phyloP scores from a whole-genome alignment of 1,140 invertebrate genomes.

The Caerostris darwini region DNA sequence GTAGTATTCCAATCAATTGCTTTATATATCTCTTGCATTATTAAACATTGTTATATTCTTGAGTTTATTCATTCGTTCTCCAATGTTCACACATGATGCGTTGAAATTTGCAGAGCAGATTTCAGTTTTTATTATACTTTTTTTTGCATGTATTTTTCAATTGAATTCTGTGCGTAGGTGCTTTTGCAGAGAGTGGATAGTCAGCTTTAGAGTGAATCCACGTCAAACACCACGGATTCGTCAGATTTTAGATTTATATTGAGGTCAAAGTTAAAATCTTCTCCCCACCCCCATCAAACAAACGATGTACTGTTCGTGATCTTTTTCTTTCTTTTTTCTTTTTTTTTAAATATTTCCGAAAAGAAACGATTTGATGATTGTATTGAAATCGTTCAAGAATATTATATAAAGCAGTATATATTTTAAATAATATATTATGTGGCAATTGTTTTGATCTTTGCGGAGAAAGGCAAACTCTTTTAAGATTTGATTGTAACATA shows the following conservation, averaged over 20 bases:
- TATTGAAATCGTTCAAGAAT: not conserved
- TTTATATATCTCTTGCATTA: too few species aligned
- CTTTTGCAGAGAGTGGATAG: not conserved
- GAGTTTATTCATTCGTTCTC: too few species aligned
- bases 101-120: constrained; percentile 52
- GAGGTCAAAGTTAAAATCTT: constrained; percentile 5
- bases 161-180: not conserved
- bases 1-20: too few species aligned
- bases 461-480: not conserved
- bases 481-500: too few species aligned
- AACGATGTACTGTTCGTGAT: not conserved
- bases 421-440: too few species aligned
- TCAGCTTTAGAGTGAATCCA: not conserved
- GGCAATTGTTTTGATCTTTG: not conserved
- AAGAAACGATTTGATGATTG: not conserved
- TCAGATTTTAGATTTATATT: constrained; percentile 19
- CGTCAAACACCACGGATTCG: not conserved
- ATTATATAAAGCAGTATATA: not conserved
- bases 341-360: too few species aligned
- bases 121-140: not conserved
- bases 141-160: constrained; percentile 13
- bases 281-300: constrained; percentile 25
- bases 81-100: too few species aligned
- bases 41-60: too few species aligned
- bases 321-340: too few species aligned